Conservation (phyloP, 2,113 vertebrate species). For the Baryphthengus martii region DNA sequence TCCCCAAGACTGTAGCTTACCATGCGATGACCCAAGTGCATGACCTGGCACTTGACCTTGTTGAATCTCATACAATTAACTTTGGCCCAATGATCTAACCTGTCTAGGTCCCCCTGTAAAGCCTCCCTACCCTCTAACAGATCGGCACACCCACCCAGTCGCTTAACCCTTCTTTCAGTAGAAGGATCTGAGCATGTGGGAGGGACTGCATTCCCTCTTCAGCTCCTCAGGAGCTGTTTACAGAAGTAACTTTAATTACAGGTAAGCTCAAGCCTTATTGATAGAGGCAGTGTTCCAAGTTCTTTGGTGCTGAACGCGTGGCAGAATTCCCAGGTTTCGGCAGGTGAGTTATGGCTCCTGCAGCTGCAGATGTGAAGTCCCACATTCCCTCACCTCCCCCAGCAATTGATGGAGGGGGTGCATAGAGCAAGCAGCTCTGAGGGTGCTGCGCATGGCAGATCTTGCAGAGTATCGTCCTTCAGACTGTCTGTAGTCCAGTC, state of each 20-base stretch:
- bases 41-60: no score
- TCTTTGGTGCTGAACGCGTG: no score
- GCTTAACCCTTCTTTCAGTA: not conserved
- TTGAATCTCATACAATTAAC: no score
- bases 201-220: not conserved
- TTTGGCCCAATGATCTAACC: no score
- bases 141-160: no score
- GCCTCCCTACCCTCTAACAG: no score
- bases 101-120: no score
- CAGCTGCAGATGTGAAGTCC: not conserved
- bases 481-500: not conserved
- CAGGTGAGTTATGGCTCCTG: not conserved
- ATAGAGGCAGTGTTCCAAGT: no score
- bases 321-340: not conserved
- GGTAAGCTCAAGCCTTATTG: not conserved
- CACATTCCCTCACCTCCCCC: no score
- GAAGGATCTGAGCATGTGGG: accelerated
- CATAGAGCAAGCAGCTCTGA: not conserved
- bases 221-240: not conserved
- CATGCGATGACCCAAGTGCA: no score
- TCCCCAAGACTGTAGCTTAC: no score
- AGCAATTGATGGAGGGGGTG: not conserved
- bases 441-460: accelerated
- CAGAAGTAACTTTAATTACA: not conserved
- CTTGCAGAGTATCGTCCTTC: not conserved